Evolutionary conservation across 1,140 invertebrate genomes (phyloP), one percentile per base, ranked within the genome.

Genomic region (Aphelenchoides fujianensis): DNA sequence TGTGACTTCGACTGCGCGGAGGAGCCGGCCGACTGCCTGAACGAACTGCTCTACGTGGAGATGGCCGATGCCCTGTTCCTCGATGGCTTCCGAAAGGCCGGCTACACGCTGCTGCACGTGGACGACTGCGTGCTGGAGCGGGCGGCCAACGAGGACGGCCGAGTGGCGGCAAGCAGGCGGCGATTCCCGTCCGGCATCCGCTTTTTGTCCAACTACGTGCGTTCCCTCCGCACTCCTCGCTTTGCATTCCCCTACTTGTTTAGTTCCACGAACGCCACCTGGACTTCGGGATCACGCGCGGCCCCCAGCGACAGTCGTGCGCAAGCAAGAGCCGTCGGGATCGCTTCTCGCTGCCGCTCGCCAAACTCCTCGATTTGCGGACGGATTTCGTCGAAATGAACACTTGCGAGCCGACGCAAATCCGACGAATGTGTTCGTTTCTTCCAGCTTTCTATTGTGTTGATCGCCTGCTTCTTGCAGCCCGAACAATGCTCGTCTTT

Each of bases 1-100:
- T 96, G 93, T 83, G 93, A 95, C 82, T 94, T 91, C 1, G 92
- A 96, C 85, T 97, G 94, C 71, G 63, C 36, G 23, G 72, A 68
- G 36, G 71, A 83, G 62, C 82, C 82, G 12, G 63, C 68, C 32
- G 70, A 55, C 12, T 83, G 82, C 54, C 83, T 83, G 12, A 84
- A 84, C 68, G 77, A 83, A 35, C 63, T 80, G 32, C 55, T 83
- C 1, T 84, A 83, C 70, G 81, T 69, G 35, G 74, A 73, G 32
- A n/a, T 74, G 74, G 76, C 78, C 5, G 77, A 77, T 72, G 23
- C 52, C 2, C 3, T 77, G 36, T 57, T 61, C 31, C 68, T 72
- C 35, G 78, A 72, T 32, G 82, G 82, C 3, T 83, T 79, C 41
- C 59, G 67, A 3, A 54, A 76, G 9, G 83, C 76, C 2, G 76